Conservation (phyloP, 2,797 vertebrate species). For the Hydrolagus colliei region DNA sequence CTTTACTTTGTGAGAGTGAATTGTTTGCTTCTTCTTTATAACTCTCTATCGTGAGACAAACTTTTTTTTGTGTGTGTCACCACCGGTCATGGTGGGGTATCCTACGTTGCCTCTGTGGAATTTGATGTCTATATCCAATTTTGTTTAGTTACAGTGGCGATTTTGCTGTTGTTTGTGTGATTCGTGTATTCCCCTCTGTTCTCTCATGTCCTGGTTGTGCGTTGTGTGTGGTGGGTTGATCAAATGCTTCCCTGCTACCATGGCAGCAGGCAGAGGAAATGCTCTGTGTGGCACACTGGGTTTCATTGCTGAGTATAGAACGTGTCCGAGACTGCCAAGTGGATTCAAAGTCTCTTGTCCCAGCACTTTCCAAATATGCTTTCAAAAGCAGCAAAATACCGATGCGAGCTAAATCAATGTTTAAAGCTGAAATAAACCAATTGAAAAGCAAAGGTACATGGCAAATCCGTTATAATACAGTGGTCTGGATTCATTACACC, state of each 20-base stretch:
- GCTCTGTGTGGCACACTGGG: constrained; percentile 26
- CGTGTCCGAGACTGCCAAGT: constrained; percentile 18
- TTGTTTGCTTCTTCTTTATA: neutral
- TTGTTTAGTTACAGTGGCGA: neutral
- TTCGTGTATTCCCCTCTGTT: neutral
- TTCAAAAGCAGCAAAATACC: neutral
- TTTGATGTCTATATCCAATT: neutral
- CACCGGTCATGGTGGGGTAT: neutral
- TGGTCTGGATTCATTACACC: too few relatives aligned
- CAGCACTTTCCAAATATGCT: constrained; percentile 27
- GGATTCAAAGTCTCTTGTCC: constrained; percentile 25
- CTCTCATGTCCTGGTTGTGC: constrained; percentile 10
- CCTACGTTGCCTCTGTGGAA: neutral
- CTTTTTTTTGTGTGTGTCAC: neutral
- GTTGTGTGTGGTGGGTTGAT: constrained; percentile 7
- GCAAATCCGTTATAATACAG: neutral
- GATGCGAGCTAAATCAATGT: neutral
- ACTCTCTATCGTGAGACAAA: neutral
- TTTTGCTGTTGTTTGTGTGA: neutral
- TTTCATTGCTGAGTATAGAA: constrained; percentile 28
- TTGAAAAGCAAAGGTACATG: neutral
- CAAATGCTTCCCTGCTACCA: constrained; percentile 23
- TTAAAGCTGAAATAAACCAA: neutral
- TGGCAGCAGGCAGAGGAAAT: constrained; percentile 26
- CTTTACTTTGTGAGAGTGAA: too few relatives aligned